phyloP scores from a whole-genome alignment of 1,140 invertebrate genomes.

The Platyura marginata region DNA sequence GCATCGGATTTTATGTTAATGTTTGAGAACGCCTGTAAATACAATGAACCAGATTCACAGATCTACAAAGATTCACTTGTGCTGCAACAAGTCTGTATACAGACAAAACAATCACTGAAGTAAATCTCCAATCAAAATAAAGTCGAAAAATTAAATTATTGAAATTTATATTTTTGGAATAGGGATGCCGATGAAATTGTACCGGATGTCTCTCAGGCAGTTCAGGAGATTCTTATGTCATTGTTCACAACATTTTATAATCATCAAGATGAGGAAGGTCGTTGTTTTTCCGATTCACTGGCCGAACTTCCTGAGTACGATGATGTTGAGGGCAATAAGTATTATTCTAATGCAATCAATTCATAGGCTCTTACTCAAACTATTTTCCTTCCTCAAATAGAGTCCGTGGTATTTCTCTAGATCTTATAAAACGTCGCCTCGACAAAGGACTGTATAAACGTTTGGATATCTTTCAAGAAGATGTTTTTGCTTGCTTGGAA shows the following conservation, averaged over 20 bases:
- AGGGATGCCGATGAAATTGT: constrained; percentile 69
- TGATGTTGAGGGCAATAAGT: constrained; percentile 50
- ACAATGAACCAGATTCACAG: constrained; percentile 96
- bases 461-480: constrained; percentile 90
- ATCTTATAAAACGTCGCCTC: constrained; percentile 66
- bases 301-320: constrained; percentile 82
- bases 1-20: constrained; percentile 88
- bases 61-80: constrained; percentile 97
- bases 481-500: constrained; percentile 87
- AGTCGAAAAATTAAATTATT: too few species aligned
- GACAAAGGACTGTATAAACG: constrained; percentile 80
- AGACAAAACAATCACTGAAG: constrained; percentile 74
- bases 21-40: constrained; percentile 99
- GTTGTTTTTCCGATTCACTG: constrained; percentile 92
- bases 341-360: too few species aligned
- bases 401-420: constrained; percentile 58
- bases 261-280: constrained; percentile 87
- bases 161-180: too few species aligned
- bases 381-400: constrained; percentile 23
- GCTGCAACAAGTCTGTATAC: constrained; percentile 75
- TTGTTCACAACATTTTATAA: constrained; percentile 90
- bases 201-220: constrained; percentile 71
- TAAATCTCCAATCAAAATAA: background rate
- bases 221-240: constrained; percentile 81
- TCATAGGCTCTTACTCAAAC: constrained; percentile 1